Conservation (phyloP, 92 coral and sea anemone genomes). For the Pocillopora grandis region DNA sequence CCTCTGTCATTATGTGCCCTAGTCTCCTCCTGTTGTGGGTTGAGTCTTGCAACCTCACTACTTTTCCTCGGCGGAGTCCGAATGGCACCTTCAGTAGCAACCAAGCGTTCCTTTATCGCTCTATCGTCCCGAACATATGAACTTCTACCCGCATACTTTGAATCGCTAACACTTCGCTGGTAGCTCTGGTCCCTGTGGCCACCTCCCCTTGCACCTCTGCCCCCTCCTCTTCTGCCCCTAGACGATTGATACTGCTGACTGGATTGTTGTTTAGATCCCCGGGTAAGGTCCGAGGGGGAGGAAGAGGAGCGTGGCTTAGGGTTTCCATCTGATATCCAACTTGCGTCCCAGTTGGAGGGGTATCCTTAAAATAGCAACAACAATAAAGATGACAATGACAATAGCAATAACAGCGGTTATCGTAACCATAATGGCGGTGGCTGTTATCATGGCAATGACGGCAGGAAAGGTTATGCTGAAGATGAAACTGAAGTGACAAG, state of each 20-base stretch:
- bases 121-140: not conserved
- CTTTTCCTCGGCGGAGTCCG: not conserved
- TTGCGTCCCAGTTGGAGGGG: slow-evolving; percentile 32
- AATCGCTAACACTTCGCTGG: slow-evolving; percentile 37
- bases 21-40: not conserved
- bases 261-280: not conserved
- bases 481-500: no score
- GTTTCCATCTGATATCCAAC: slow-evolving; percentile 39
- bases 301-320: slow-evolving; percentile 25
- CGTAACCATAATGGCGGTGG: not conserved
- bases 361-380: not conserved
- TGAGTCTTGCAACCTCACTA: not conserved
- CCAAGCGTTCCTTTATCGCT: not conserved
- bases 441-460: no score
- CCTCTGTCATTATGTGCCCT: not conserved
- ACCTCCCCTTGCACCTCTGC: slow-evolving; percentile 10
- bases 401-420: not conserved
- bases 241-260: slow-evolving; percentile 11
- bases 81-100: slow-evolving; percentile 31
- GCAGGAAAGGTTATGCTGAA: no score
- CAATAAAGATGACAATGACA: not conserved
- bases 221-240: slow-evolving; percentile 28
- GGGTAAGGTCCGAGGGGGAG: not conserved
- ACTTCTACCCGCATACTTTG: slow-evolving; percentile 20
- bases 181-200: slow-evolving; percentile 3